Evolutionary conservation across 1,140 invertebrate genomes (phyloP).

Genomic region (Pteromalus puparum): DNA sequence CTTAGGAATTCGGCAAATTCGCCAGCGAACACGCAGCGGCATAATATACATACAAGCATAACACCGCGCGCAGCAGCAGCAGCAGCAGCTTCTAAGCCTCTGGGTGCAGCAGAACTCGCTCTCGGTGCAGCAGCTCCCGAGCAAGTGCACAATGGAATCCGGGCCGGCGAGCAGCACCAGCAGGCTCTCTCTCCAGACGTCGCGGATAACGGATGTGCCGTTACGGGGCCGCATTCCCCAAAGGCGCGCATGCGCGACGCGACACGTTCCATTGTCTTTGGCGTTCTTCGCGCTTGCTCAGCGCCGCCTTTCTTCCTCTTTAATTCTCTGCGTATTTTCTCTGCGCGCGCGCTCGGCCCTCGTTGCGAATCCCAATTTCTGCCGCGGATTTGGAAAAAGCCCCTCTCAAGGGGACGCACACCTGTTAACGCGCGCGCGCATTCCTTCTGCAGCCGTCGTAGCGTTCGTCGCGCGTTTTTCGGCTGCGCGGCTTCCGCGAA

Average conservation of each 20-base stretch:
- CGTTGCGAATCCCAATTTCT: neutral
- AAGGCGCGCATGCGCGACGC: conserved; percentile 71
- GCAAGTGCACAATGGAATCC: conserved; percentile 47
- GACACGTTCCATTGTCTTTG: conserved; percentile 68
- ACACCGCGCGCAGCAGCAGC: neutral
- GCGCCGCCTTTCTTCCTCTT: neutral
- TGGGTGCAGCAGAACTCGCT: conserved; percentile 27
- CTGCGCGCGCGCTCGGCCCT: neutral
- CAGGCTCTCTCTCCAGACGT: conserved; percentile 57
- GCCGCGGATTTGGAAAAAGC: neutral
- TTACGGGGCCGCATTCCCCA: conserved; percentile 71
- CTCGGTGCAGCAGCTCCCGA: conserved; percentile 8
- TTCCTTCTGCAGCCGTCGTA: no score
- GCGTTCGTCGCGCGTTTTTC: no score
- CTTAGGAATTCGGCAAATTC: neutral
- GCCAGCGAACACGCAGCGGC: no score
- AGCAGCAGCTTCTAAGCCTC: neutral
- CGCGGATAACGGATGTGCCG: conserved; percentile 72
- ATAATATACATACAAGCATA: no score
- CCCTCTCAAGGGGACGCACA: neutral
- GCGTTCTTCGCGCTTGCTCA: conserved; percentile 62
- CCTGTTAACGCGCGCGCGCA: neutral
- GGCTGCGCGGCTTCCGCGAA: no score
- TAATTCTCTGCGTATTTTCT: neutral
- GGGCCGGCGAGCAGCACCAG: neutral